Conservation (phyloP, 2,797 vertebrate genomes). For the Clarias fuscus region DNA sequence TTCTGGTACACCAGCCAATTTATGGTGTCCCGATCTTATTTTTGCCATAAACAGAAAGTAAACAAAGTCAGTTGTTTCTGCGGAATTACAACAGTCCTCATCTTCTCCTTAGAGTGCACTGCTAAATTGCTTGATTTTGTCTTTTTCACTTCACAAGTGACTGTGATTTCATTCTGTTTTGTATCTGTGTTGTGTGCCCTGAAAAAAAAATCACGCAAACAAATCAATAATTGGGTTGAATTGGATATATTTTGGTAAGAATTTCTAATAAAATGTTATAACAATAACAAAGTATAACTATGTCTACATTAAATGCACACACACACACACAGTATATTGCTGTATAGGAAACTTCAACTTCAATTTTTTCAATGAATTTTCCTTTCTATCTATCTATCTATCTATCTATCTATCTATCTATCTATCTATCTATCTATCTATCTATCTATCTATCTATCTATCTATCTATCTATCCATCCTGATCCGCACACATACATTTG, state of each 20-base stretch:
- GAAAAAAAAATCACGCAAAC: neutral
- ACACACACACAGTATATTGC: too few relatives aligned
- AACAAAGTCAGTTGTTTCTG: neutral
- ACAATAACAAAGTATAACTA: neutral
- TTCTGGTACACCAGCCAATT: neutral
- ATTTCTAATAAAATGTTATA: neutral
- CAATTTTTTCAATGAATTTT: too few relatives aligned
- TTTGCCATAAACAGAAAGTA: neutral
- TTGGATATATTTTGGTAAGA: neutral
- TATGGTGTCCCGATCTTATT: neutral
- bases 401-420: too few relatives aligned
- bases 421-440: too few relatives aligned
- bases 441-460: too few relatives aligned
- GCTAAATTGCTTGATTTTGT: neutral
- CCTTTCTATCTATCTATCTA: too few relatives aligned
- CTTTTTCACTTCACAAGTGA: neutral
- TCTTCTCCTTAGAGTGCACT: neutral
- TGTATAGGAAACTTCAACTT: too few relatives aligned
- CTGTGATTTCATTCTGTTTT: constrained; percentile 37
- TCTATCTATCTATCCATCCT: too few relatives aligned
- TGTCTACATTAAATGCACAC: neutral
- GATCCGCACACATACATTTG: too few relatives aligned
- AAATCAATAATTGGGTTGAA: neutral
- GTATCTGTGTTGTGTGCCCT: constrained; percentile 28
- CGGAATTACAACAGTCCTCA: neutral